phyloP scores from a whole-genome alignment of 2,797 vertebrate genomes.

The Euthynnus affinis region DNA sequence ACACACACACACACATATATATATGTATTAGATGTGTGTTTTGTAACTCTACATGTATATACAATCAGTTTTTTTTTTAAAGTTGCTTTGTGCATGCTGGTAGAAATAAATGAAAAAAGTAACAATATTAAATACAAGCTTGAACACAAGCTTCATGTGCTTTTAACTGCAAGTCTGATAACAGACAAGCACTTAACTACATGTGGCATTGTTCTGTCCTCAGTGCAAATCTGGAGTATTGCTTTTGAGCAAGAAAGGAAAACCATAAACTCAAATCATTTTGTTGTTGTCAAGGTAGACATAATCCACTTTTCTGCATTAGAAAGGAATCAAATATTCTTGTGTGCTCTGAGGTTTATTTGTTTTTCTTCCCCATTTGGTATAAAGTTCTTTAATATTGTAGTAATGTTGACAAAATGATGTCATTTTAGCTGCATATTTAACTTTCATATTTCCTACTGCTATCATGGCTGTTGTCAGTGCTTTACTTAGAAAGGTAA shows the following conservation, averaged over 20 bases:
- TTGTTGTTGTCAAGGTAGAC: conserved; percentile 39
- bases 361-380: conserved; percentile 25
- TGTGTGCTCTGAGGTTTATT: conserved; percentile 35
- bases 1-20: no score
- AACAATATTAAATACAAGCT: not conserved
- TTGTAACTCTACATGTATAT: not conserved
- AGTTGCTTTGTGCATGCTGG: not conserved
- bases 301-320: conserved; percentile 60
- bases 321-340: conserved; percentile 46
- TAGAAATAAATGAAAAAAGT: conserved; percentile 11
- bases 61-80: not conserved
- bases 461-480: not conserved
- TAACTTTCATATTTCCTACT: not conserved
- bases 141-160: conserved; percentile 8
- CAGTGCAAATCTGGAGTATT: conserved; percentile 39
- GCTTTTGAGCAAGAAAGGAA: conserved; percentile 24
- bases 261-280: conserved; percentile 45
- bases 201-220: conserved; percentile 25
- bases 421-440: not conserved
- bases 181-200: conserved; percentile 32
- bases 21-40: no score
- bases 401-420: conserved; percentile 15
- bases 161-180: conserved; percentile 41
- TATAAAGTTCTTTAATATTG: conserved; percentile 4
- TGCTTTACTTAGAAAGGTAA: conserved; percentile 3